Evolutionary conservation across 2,797 vertebrate species (phyloP), one percentile per base, ranked within the genome.

Genomic region (Sebastolobus altivelis): DNA sequence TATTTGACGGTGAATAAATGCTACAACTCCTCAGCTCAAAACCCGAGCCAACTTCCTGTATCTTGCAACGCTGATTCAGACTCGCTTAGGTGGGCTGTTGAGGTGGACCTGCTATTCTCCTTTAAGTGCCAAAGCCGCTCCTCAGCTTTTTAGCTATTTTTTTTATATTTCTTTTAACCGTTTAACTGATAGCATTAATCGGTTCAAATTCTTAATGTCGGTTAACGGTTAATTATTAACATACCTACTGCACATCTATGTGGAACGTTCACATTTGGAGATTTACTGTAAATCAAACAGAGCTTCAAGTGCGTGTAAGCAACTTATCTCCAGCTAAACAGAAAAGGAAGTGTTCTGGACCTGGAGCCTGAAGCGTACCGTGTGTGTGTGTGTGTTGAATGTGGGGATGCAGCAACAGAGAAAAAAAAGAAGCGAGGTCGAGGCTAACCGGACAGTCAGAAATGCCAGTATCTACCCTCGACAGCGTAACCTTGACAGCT

Each of bases 391-490:
- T 40, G 61, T 56, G 61, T 16, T 9, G 10, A 14, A 16, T 60
- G 78, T 65, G 16, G 11, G 11, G 37, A 61, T 56, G 49, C 14
- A 83, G 13, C 8, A n/a, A 22, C 4, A 29, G 67, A 11, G 14
- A 22, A 33, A 56, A 38, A 59, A 18, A 58, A 61, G 14, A 46
- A 25, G 59, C 0, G 9, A 63, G 85, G 77, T 77, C 3, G 1
- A 79, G 80, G 67, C 66, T 77, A 88, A 90, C 82, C 75, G 81
- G 84, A 70, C 76, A 85, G 72, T 82, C 72, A 85, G 75, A 91
- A 94, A 93, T 90, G 87, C 80, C 92, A 91, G 49, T 20, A 75
- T 83, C 77, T 60, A 67, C 69, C 75, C 85, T 88, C 74, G 18
- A 54, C 74, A 82, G 67, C 37, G 46, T 59, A 77, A 81, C 84